These are phyloP conservation scores for Lamellibrachia luymesi DNA, from an alignment of 1,140 invertebrate species.

Conservation along the genomic window DNA sequence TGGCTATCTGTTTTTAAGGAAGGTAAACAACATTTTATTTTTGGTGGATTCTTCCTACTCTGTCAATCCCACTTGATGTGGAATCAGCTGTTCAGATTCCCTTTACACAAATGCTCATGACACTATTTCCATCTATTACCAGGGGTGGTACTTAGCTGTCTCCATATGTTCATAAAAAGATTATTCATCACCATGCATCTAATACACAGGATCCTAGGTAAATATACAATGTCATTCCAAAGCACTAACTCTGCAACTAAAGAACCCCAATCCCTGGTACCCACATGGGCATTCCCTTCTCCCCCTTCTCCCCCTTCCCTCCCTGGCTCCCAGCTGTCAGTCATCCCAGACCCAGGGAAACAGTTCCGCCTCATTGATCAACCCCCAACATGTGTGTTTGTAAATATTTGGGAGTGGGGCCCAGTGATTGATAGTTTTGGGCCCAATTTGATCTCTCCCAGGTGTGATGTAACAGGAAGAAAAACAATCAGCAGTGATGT, in stretches of 20 bases:
- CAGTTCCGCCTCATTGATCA: slow-evolving; percentile 3
- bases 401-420: background rate
- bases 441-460: background rate
- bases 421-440: background rate
- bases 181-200: background rate
- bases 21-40: background rate
- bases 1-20: background rate
- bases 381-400: background rate
- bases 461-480: background rate
- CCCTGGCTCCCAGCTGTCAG: background rate
- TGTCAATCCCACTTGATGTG: background rate
- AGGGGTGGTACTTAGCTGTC: background rate
- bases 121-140: background rate
- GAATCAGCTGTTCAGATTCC: background rate
- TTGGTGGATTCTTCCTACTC: background rate
- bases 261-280: background rate
- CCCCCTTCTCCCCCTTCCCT: too few relatives aligned
- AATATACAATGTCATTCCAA: background rate
- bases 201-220: background rate
- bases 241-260: background rate
- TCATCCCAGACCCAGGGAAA: background rate
- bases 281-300: background rate
- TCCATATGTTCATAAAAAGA: slow-evolving; percentile 1
- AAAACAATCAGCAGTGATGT: background rate
- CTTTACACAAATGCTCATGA: background rate